phyloP scores from a whole-genome alignment of 2,113 vertebrate genomes.

The Crotalus helleri region DNA sequence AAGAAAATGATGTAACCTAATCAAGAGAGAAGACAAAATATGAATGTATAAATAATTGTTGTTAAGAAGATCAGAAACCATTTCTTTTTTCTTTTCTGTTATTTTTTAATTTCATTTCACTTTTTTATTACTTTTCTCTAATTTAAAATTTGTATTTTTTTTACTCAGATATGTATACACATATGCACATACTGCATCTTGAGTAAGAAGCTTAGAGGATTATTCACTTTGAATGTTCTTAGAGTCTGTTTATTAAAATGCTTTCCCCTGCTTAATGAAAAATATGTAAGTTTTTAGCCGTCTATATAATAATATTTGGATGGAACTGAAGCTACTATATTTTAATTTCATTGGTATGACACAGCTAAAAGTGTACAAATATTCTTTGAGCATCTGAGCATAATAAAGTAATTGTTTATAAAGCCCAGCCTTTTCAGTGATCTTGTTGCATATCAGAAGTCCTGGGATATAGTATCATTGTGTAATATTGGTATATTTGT shows the following conservation, averaged over 20 bases:
- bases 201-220: background rate
- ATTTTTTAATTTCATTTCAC: background rate
- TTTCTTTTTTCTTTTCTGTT: background rate
- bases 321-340: constrained; percentile 13
- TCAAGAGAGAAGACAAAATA: background rate
- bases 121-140: background rate
- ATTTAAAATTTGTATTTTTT: background rate
- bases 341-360: background rate
- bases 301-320: constrained; percentile 24
- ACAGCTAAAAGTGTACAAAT: constrained; percentile 7
- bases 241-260: constrained; percentile 25
- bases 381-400: background rate
- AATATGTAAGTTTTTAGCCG: background rate
- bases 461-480: background rate
- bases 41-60: background rate
- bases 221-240: constrained; percentile 10
- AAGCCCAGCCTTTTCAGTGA: background rate
- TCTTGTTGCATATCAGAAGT: background rate
- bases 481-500: background rate
- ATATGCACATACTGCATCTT: background rate
- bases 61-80: background rate
- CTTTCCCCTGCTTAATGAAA: constrained; percentile 25
- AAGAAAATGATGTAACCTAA: background rate
- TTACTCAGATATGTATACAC: background rate
- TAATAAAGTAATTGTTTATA: background rate